These are phyloP conservation scores for Toxotes lorentzi DNA, from an alignment of 2,797 vertebrate genomes.

Conservation along the genomic window DNA sequence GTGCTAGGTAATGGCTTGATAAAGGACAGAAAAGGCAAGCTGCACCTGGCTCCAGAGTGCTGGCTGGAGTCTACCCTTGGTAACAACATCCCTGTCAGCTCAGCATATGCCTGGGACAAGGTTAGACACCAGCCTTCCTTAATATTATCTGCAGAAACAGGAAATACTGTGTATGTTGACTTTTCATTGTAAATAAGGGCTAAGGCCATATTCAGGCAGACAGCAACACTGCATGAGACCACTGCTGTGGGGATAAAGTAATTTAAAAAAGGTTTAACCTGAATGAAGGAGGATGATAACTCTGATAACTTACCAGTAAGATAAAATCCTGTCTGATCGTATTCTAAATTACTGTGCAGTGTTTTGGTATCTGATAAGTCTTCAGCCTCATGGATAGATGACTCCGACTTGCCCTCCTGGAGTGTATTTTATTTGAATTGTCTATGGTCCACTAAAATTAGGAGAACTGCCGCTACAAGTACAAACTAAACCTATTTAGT, in stretches of 20 bases:
- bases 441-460: too few relatives aligned
- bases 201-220: background rate
- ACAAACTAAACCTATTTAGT: too few relatives aligned
- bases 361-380: too few relatives aligned
- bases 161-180: background rate
- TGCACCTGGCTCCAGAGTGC: constrained; percentile 53
- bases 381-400: too few relatives aligned
- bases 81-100: constrained; percentile 65
- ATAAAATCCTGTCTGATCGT: too few relatives aligned
- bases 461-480: too few relatives aligned
- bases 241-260: background rate
- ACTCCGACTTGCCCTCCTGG: too few relatives aligned
- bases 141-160: background rate
- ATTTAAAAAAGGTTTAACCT: too few relatives aligned
- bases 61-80: constrained; percentile 64
- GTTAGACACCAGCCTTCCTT: constrained; percentile 43
- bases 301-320: too few relatives aligned
- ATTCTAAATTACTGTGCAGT: too few relatives aligned
- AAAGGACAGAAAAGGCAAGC: constrained; percentile 47
- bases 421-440: too few relatives aligned
- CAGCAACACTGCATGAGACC: background rate
- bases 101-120: constrained; percentile 67
- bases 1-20: constrained; percentile 37
- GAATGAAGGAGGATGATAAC: too few relatives aligned
- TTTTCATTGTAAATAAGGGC: background rate